A percentile compares a stretch with the other conserved stretches of the same genome.
phyloP scores from a whole-genome alignment of 2,797 vertebrate species.

The Clarias laeviceps region DNA sequence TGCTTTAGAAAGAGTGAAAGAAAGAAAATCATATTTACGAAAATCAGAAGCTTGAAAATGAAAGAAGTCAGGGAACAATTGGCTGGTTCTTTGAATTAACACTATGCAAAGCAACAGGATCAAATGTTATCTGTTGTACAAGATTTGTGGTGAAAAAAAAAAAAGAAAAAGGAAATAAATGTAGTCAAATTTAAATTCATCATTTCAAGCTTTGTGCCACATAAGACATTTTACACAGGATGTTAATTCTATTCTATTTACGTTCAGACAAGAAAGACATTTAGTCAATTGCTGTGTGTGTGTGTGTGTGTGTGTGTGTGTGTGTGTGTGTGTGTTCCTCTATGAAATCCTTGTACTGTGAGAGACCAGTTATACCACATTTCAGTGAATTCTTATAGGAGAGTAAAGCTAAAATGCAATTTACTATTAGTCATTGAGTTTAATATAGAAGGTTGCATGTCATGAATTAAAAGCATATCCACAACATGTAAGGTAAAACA shows the following conservation, averaged over 20 bases:
- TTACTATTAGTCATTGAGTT: not conserved
- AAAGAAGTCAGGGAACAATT: slow-evolving; percentile 74
- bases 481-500: not conserved
- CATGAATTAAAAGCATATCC: not conserved
- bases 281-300: slow-evolving; percentile 44
- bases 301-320: not conserved
- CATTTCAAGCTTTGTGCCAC: slow-evolving; percentile 71
- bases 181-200: slow-evolving; percentile 72
- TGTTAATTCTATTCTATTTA: slow-evolving; percentile 79
- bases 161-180: slow-evolving; percentile 61
- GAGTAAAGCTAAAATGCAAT: not conserved
- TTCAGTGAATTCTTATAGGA: slow-evolving; percentile 4
- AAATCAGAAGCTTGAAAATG: slow-evolving; percentile 71
- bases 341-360: not conserved
- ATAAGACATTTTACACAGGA: slow-evolving; percentile 69
- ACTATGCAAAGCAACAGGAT: slow-evolving; percentile 77
- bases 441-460: not conserved
- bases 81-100: slow-evolving; percentile 74
- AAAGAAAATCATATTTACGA: slow-evolving; percentile 78
- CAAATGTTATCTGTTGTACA: slow-evolving; percentile 77
- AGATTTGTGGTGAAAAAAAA: slow-evolving; percentile 54
- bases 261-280: slow-evolving; percentile 73
- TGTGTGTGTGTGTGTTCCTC: not conserved
- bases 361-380: slow-evolving; percentile 1
- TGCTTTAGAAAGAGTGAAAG: slow-evolving; percentile 64